Base-by-base conservation (phyloP, 2,888 invertebrate genomes). In the Antheraea yamamai region DNA sequence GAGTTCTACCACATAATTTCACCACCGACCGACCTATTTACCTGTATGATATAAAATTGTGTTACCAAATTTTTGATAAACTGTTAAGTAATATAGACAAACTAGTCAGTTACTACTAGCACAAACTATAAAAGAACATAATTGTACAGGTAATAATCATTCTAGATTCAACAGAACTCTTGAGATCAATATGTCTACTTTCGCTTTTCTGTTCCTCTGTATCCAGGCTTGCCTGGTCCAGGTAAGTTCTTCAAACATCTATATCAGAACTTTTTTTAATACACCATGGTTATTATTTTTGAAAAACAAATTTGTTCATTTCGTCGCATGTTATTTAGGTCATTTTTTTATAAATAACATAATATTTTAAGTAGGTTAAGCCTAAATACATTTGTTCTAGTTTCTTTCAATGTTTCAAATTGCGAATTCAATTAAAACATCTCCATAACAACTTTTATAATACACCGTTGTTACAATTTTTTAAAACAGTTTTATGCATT, bases 191-290 rank as follows among this genome's bases (percentile, higher is more conserved):
- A 81, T 81, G 82, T 79, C 78, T 66, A 73, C 79, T 58, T 77
- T 78, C 72, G 75, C 78, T 12, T 51, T 81, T 18, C 52, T 82
- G 10, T 58, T 81, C 39, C 75, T 82, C 68, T 80, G 79, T 76
- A 35, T 78, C 74, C 77, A 79, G 75, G 76, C 76, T 73, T 78
- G 80, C 79, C 76, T 78, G 78, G 70, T 80, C 73, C 77, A 76
- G 66, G 77, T 77, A 78, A 52, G 52, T 39, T 39, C 6, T 4
- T 39, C 35, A 39, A 39, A 39, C 35, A 52, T 18, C 4, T 18
- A 0, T 52, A 52, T 52, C 0, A 18, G 4, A 52, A 18, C 18
- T 52, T 18, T 52, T 52, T 16, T 52, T n/a, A n/a, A 47, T 47
- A 47, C 12, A 47, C 47, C 12, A 47, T 47, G 12, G 47, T 47